Base-by-base conservation (phyloP, 2,113 vertebrate genomes). In the Hymenochirus boettgeri region DNA sequence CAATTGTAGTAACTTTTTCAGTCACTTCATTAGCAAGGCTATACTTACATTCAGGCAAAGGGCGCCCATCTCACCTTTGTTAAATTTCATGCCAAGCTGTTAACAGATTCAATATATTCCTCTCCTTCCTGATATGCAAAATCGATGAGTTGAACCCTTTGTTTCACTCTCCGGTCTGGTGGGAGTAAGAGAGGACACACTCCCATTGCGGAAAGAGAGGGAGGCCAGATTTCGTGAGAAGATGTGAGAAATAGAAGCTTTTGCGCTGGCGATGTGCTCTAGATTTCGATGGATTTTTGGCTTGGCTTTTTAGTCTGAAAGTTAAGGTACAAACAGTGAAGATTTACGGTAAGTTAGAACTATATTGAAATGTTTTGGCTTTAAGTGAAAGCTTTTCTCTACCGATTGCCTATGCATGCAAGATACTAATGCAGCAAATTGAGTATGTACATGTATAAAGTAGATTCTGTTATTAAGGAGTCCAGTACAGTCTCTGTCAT, bases 11-110 rank as follows among this genome's bases (percentile, higher is more conserved):
- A n/a, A n/a, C n/a, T n/a, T n/a, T n/a, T n/a, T 54, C n/a, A n/a
- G n/a, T n/a, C 29, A 7, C 33, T 7, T 12, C 1, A 35, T 35
- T 11, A 2, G 10, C 33, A 8, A 12, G 33, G 33, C 15, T 39
- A 51, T 69, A 86, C 87, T 84, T 71, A 91, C 87, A 52, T 23
- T 73, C 4, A 3, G 78, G 79, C 1, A 83, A 19, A 1, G 57
- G 29, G 6, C 59, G 37, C 1, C 71, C 80, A 2, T 83, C 82
- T 0, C 79, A 76, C 2, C 80, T 74, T 13, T 73, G 23, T 52
- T 33, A 57, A 31, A 59, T 65, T 62, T 12, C 22, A 31, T 51
- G 76, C 42, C 1, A 53, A 47, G n/a, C 63, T 71, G 48, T 58
- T 70, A 7, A 66, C 59, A 0, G 75, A 75, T 7, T 79, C 75